These are phyloP conservation scores for Cirrhinus molitorella DNA, from an alignment of 2,797 vertebrate genomes.

Conservation along the genomic window DNA sequence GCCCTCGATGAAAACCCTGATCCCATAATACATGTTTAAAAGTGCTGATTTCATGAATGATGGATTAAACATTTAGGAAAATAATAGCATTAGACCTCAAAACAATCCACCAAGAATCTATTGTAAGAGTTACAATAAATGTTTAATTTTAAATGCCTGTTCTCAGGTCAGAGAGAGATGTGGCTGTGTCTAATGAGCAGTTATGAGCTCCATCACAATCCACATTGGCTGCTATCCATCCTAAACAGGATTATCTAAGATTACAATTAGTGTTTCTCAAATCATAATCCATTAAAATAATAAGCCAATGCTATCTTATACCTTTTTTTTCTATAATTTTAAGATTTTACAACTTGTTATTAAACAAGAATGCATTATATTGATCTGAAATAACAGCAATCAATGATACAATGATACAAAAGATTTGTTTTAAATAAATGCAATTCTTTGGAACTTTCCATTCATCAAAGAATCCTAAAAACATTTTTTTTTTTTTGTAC, in stretches of 20 bases:
- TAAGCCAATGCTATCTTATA: background rate
- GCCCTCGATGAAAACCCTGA: background rate
- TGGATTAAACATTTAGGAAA: conserved; percentile 13
- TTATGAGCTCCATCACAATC: background rate
- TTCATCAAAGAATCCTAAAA: no score
- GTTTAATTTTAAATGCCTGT: background rate
- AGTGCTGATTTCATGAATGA: conserved; percentile 22
- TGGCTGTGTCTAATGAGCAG: background rate
- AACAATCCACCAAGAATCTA: background rate
- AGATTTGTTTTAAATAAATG: no score
- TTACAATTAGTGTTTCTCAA: conserved; percentile 1
- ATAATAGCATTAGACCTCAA: background rate
- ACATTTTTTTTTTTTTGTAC: no score
- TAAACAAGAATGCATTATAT: background rate
- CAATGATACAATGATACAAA: no score
- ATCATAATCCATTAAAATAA: background rate
- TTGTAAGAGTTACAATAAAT: background rate
- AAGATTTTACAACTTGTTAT: no score
- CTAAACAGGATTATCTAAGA: background rate
- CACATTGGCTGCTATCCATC: background rate
- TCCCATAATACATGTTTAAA: conserved; percentile 38
- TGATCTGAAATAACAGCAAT: background rate
- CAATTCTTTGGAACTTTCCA: no score
- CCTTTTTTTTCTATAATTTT: background rate
- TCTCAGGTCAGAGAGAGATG: background rate